Evolutionary conservation across 2,797 vertebrate species (phyloP), one percentile per base, ranked within the genome.

Genomic region (Malurus splendens): DNA sequence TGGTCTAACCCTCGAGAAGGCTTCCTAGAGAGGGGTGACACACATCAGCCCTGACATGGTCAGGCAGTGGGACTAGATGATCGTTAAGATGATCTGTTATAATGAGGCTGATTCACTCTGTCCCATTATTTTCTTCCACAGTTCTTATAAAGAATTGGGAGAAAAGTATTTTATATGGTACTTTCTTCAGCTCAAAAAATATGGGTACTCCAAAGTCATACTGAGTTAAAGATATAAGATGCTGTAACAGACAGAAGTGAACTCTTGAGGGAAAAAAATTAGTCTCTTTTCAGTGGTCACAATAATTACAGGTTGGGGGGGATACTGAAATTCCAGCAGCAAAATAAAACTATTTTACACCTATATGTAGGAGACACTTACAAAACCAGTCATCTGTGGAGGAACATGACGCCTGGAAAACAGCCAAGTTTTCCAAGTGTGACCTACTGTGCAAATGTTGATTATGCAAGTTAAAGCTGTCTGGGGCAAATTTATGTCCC

Each of bases 381-480:
- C 68, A 93, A 80, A 73, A 92, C 12, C 18, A 90, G 79, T 77
- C 64, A 86, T 87, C 74, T 93, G 60, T 81, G 60, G 72, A 70
- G 79, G 79, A 96, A 83, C 64, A 87, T 0, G 25, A 93, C 32
- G 25, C 28, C 55, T 92, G 92, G 83, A 91, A 86, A 86, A 47
- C 52, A 65, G 87, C 93, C 92, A 83, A 67, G 41, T 54, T 91
- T 93, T 90, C 91, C 71, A 94, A 93, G 88, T 79, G 50, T 93
- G 90, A 95, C 93, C 84, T 87, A 79, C 89, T 94, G 92, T 81
- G 92, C 70, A 93, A 94, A 89, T 71, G 81, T 82, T 92, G 87
- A 90, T 93, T 78, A 72, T 76, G 78, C 86, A 94, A 91, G 60
- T 93, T 92, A 88, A 88, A 90, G 56, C 72, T 94, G 62, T 82